Base-by-base conservation (phyloP, 2,888 invertebrate genomes). In the Thera obeliscata region DNA sequence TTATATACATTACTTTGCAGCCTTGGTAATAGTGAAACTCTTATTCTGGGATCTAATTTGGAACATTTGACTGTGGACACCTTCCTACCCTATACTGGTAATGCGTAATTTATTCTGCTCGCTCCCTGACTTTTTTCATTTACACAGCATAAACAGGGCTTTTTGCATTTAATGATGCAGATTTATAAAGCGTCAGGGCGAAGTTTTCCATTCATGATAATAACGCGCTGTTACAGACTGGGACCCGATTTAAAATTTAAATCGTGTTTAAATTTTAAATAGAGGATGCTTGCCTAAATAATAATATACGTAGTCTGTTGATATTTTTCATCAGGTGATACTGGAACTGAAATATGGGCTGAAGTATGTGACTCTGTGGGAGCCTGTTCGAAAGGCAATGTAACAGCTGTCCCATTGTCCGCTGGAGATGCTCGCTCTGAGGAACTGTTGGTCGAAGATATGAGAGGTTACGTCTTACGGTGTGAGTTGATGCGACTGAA, bases 1-100 rank as follows among this genome's bases (percentile, higher is more conserved):
- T 76, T 72, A 1, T 89, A 87, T 70, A 74, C 80, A 0, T 87
- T 89, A 76, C 84, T 78, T 68, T 85, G 85, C 65, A 72, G 72
- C 4, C 65, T 86, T 7, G 78, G 76, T 4, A 61, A 62, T 7
- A 79, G 85, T 46, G 79, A 81, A 6, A 69, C 79, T 0, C 50
- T 89, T 7, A 49, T 86, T 1, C 66, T 90, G 61, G 85, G 77
- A 0, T 80, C 85, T 0, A 82, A 80, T 59, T 63, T 83, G 0
- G 87, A 87, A 6, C 74, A 87, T 69, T 74, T 80, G 56, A 78
- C 86, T 4, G 73, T 87, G 4, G 88, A 87, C 38, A 84, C 82
- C 0, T 69, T 83, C 2, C 68, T 90, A 43, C 89, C 90, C 8
- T 88, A 83, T 70, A 64, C 80, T 36, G 84, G 89, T 89, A 79